Conservation (phyloP, 2,113 vertebrate genomes). For the Oreocharis arfaki region DNA sequence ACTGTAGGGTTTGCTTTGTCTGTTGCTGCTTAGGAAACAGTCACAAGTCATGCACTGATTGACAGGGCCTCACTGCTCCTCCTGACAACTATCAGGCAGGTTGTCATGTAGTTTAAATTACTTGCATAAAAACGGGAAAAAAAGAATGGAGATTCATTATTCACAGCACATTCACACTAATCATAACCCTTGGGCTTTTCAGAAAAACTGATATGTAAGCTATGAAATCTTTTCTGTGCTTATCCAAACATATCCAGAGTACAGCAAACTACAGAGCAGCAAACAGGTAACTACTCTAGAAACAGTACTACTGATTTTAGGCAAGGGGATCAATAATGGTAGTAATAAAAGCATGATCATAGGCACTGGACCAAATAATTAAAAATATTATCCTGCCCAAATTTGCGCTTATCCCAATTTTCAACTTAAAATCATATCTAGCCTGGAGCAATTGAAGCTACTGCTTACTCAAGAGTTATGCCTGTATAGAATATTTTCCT, state of each 20-base stretch:
- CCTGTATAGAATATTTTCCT: background rate
- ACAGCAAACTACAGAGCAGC: background rate
- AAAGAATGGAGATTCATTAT: background rate
- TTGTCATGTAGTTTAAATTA: background rate
- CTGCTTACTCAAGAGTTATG: background rate
- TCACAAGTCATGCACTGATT: slow-evolving; percentile 18
- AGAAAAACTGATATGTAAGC: background rate
- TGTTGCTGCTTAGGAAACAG: slow-evolving; percentile 14
- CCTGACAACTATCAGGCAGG: background rate
- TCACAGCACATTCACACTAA: background rate
- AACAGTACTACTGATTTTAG: background rate
- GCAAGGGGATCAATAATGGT: background rate
- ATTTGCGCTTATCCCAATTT: background rate
- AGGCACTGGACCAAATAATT: background rate
- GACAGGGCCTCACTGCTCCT: background rate
- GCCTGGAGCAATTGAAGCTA: background rate
- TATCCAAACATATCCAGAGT: background rate
- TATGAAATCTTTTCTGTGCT: background rate
- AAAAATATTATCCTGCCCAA: background rate
- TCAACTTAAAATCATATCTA: background rate
- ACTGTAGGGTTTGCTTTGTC: slow-evolving; percentile 7
- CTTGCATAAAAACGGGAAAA: background rate
- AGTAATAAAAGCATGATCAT: background rate
- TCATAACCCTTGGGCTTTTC: background rate
- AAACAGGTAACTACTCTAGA: background rate